Percentiles rank a stretch among this genome's conserved stretches.
Evolutionary conservation across 1,140 invertebrate species (phyloP).

Genomic region (Drosophila nannoptera): DNA sequence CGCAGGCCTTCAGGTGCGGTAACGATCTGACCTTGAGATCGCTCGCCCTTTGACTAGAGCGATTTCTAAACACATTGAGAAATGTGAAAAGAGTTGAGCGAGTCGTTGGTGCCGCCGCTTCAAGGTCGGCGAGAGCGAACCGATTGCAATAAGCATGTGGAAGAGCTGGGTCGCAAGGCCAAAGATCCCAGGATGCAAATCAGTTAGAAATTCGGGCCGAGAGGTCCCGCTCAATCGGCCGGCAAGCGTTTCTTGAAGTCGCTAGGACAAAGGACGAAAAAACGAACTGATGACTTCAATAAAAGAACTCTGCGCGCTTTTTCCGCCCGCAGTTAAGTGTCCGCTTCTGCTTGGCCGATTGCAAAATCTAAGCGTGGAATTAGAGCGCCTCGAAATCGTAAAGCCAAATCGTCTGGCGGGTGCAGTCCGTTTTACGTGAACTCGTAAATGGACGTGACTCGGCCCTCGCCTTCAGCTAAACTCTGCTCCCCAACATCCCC

Average conservation of each 20-base stretch:
- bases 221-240: slow-evolving; percentile 1
- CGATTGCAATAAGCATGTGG: neutral
- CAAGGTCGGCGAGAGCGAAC: slow-evolving; percentile 49
- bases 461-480: slow-evolving; percentile 33
- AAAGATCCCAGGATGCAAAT: slow-evolving; percentile 49
- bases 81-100: slow-evolving; percentile 56
- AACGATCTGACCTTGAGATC: slow-evolving; percentile 51
- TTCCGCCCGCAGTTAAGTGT: slow-evolving; percentile 25
- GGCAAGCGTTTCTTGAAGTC: slow-evolving; percentile 7
- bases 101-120: slow-evolving; percentile 11
- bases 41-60: slow-evolving; percentile 4
- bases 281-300: slow-evolving; percentile 43
- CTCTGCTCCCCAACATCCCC: slow-evolving; percentile 3
- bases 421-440: slow-evolving; percentile 55
- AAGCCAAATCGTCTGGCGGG: slow-evolving; percentile 55
- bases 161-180: slow-evolving; percentile 4
- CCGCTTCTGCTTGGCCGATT: slow-evolving; percentile 54
- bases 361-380: slow-evolving; percentile 65
- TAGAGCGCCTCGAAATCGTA: slow-evolving; percentile 56
- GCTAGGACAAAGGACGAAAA: slow-evolving; percentile 15
- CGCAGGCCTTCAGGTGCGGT: slow-evolving; percentile 6
- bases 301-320: slow-evolving; percentile 35
- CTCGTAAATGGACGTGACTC: slow-evolving; percentile 54
- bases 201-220: slow-evolving; percentile 50
- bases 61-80: slow-evolving; percentile 61